Conservation (phyloP, 2,888 invertebrate species). For the Caenorhabditis sp. region DNA sequence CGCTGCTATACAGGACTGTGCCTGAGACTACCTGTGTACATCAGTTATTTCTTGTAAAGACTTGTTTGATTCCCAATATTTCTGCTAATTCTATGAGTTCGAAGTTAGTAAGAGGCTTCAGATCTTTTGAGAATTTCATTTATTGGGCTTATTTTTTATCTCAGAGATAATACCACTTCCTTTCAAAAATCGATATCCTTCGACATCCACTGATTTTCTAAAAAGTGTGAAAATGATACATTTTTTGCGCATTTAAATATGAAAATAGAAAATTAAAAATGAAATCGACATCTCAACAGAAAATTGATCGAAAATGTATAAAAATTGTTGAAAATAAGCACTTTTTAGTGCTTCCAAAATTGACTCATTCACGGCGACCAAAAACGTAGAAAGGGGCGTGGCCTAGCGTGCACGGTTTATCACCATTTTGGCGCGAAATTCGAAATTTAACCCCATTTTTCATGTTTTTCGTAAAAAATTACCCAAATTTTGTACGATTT, state of each 20-base stretch:
- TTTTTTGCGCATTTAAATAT: constrained; percentile 44
- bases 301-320: constrained; percentile 4
- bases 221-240: constrained; percentile 39
- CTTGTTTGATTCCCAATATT: too few relatives aligned
- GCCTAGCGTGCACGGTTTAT: too few relatives aligned
- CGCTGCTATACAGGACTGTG: too few relatives aligned
- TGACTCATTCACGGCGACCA: too few relatives aligned
- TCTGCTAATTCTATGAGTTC: constrained; percentile 25
- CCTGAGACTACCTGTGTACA: too few relatives aligned
- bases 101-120: constrained; percentile 35
- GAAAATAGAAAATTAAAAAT: constrained; percentile 43
- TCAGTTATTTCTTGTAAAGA: too few relatives aligned
- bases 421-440: too few relatives aligned
- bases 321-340: constrained; percentile 6
- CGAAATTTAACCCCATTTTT: too few relatives aligned
- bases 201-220: constrained; percentile 39
- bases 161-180: constrained; percentile 15
- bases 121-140: constrained; percentile 31
- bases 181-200: constrained; percentile 35
- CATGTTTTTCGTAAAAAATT: too few relatives aligned
- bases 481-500: too few relatives aligned
- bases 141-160: constrained; percentile 37
- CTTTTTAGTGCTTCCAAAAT: too few relatives aligned
- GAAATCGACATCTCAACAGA: constrained; percentile 42
- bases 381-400: too few relatives aligned